Base-by-base conservation (phyloP, 2,113 vertebrate species). In the Galbula dea region DNA sequence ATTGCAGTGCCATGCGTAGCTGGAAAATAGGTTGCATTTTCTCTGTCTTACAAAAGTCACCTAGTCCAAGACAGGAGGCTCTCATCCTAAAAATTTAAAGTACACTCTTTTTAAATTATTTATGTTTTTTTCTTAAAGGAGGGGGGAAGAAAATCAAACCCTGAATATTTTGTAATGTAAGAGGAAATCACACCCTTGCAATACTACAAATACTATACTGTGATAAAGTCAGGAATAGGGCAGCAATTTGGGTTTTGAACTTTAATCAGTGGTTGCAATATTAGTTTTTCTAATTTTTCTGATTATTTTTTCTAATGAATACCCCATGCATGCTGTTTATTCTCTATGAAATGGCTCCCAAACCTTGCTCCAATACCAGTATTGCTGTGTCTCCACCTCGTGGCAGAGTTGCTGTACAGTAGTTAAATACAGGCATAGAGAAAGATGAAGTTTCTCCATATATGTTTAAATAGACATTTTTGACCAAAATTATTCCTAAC, bases 301-400 rank as follows among this genome's bases (percentile, higher is more conserved):
- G n/a, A n/a, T n/a, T n/a, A n/a, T n/a, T n/a, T n/a, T n/a, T n/a
- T n/a, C n/a, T n/a, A n/a, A 2, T 14, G 22, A 54, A 16, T n/a
- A 7, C 26, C 27, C 30, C 15, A 5, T 3, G 8, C 9, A 0
- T 39, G 46, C 51, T 27, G 4, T 55, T 48, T 39, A 15, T n/a
- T 34, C 49, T 4, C 29, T n/a, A 5, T 52, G 54, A 67, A 77
- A 52, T 77, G 85, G 80, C 29, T 81, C 41, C 69, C 65, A 43
- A 16, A 29, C 58, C n/a, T 32, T 29, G 19, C n/a, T 41, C 36
- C 11, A 3, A 8, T 7, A 11, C 12, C 5, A 1, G 2, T 24
- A 26, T 3, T n/a, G 66, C 71, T 72, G 45, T 87, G 85, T 46
- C 90, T 88, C 91, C 94, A 66, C 75, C 93, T 94, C 0, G 41